phyloP scores from a whole-genome alignment of 2,888 invertebrate genomes.

The Deroplatys truncata region DNA sequence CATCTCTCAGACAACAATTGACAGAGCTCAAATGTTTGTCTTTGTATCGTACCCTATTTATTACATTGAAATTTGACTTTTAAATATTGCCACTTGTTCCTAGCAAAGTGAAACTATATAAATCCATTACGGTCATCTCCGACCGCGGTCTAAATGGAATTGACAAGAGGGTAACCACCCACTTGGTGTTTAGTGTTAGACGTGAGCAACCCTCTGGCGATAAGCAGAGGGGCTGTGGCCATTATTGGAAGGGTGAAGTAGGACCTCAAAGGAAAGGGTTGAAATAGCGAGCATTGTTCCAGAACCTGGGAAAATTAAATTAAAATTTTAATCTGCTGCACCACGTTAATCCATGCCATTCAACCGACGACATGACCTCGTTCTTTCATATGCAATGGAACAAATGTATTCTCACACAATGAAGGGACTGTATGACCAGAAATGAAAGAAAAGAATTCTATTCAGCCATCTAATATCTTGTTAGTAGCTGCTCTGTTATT shows the following conservation, averaged over 20 bases:
- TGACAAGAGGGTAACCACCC: background rate
- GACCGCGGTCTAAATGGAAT: background rate
- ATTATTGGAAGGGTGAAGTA: background rate
- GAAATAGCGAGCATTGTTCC: background rate
- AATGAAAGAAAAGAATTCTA: background rate
- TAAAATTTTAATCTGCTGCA: background rate
- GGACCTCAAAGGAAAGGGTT: background rate
- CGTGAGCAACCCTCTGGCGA: background rate
- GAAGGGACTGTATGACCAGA: background rate
- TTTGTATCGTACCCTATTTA: no score
- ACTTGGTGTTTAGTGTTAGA: conserved; percentile 6
- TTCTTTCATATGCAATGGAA: background rate
- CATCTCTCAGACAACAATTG: no score
- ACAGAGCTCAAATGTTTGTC: no score
- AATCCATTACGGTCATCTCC: background rate
- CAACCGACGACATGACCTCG: background rate
- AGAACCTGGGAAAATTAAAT: background rate
- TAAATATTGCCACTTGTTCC: no score
- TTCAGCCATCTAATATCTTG: background rate
- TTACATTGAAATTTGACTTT: no score
- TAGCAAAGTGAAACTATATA: background rate
- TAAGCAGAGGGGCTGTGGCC: background rate
- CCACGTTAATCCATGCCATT: background rate
- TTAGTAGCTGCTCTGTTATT: no score
- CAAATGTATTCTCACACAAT: background rate